phyloP scores from a whole-genome alignment of 2,888 invertebrate genomes.

The Erebia ligea region DNA sequence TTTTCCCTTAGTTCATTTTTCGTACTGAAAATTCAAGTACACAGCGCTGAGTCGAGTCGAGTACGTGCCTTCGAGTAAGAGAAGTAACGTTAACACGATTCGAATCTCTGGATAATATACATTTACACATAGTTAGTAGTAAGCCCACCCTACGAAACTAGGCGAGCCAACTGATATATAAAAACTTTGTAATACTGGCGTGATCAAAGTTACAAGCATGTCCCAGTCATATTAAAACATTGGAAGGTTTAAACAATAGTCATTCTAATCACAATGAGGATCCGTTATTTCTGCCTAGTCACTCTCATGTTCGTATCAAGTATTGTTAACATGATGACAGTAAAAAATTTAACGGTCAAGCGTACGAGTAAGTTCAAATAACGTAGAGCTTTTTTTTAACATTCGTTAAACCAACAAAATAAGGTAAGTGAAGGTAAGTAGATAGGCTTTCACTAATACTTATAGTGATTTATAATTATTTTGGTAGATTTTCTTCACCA shows the following conservation, averaged over 20 bases:
- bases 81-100: too few species aligned
- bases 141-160: not conserved
- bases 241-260: conserved; percentile 65
- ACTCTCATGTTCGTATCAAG: conserved; percentile 27
- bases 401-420: not conserved
- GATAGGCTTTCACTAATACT: too few species aligned
- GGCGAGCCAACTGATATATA: not conserved
- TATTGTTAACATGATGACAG: conserved; percentile 23
- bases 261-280: conserved; percentile 62
- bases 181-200: not conserved
- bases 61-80: too few species aligned
- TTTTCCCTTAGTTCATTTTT: too few species aligned
- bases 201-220: conserved; percentile 5
- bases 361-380: conserved; percentile 9
- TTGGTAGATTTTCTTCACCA: too few species aligned
- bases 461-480: too few species aligned
- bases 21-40: too few species aligned
- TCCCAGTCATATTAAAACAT: conserved; percentile 24
- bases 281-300: conserved; percentile 60
- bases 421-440: not conserved
- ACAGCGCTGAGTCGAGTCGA: too few species aligned
- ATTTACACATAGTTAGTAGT: too few species aligned
- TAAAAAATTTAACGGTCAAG: conserved; percentile 21
- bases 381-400: not conserved
- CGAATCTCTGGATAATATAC: too few species aligned